Evolutionary conservation across 2,113 vertebrate species (phyloP).

Genomic region (Ailurus styani): DNA sequence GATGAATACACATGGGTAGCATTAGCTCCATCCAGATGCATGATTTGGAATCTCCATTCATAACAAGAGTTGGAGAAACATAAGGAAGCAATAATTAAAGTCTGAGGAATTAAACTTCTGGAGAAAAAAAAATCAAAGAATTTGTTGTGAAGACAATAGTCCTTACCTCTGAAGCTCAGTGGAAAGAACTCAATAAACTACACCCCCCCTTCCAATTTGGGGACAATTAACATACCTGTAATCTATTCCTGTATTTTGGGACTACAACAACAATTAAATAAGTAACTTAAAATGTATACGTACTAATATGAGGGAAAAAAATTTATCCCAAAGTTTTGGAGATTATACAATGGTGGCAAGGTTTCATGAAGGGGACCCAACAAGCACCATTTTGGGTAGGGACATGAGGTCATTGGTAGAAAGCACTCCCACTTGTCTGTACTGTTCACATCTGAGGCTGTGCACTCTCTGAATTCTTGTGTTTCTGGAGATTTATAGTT

Average conservation of each 20-base stretch:
- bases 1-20: not conserved
- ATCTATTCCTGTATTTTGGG: not conserved
- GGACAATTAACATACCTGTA: not conserved
- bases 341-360: not conserved
- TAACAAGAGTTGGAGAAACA: not conserved
- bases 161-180: not conserved
- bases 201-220: not conserved
- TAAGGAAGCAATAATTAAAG: not conserved
- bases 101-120: not conserved
- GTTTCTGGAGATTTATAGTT: not conserved
- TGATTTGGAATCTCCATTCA: not conserved
- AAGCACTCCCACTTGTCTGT: too few relatives aligned
- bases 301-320: not conserved
- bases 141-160: not conserved
- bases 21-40: not conserved
- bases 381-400: not conserved
- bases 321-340: not conserved
- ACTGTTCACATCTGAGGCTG: not conserved
- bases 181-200: not conserved
- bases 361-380: too few relatives aligned
- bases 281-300: not conserved
- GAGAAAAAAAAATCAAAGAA: not conserved
- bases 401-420: not conserved
- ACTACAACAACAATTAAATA: not conserved
- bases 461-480: not conserved